These are phyloP conservation scores for Eulacestoma nigropectus DNA, from an alignment of 2,113 vertebrate genomes.

Conservation along the genomic window DNA sequence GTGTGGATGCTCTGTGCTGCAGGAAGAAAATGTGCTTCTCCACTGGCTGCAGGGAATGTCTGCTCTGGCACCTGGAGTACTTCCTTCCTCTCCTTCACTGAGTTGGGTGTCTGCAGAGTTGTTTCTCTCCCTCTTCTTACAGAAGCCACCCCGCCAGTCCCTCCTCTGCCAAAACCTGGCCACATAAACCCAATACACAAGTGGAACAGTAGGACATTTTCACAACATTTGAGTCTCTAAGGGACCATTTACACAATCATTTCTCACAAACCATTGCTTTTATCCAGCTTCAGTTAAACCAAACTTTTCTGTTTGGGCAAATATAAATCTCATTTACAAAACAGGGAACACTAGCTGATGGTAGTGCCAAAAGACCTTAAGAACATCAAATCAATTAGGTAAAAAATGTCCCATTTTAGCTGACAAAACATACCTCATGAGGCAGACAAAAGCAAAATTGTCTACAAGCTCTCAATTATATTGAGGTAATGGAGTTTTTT, in stretches of 20 bases:
- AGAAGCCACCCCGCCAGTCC: not conserved
- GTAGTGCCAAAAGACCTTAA: not conserved
- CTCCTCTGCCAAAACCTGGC: not conserved
- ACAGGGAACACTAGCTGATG: not conserved
- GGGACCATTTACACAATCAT: not conserved
- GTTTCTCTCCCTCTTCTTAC: not conserved
- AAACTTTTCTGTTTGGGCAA: not conserved
- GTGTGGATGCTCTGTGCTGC: not conserved
- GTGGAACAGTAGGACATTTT: not conserved
- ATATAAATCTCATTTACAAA: not conserved
- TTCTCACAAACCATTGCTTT: not conserved
- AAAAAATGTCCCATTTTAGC: not conserved
- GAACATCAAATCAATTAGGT: not conserved
- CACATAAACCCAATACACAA: not conserved
- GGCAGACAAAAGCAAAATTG: not conserved
- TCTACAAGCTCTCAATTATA: not conserved
- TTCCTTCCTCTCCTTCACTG: not conserved
- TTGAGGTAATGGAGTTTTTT: not conserved
- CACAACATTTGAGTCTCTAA: not conserved
- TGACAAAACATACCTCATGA: not conserved
- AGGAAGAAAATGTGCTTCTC: fast-evolving
- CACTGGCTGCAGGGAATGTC: not conserved
- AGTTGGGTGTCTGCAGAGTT: not conserved
- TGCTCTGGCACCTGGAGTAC: not conserved
- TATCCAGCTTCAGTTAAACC: not conserved